Percentiles rank a stretch among this genome's conserved stretches.
Conservation (phyloP, 1,140 invertebrate species). For the Drosophila navojoa region DNA sequence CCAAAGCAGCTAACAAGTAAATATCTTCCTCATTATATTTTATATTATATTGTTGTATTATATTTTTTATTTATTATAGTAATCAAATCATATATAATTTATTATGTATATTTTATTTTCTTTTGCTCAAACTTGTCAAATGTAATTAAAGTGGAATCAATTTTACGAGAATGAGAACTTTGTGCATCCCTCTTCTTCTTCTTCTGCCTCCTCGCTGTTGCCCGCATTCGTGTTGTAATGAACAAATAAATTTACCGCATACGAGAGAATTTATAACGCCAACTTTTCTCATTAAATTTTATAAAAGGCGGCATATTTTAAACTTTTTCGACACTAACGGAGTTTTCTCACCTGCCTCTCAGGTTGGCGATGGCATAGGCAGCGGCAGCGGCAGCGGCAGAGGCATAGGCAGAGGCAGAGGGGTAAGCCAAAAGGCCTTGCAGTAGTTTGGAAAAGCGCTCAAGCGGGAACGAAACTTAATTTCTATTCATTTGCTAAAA, state of each 20-base stretch:
- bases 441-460: slow-evolving; percentile 69
- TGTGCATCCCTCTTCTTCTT: neutral
- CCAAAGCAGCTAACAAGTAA: too few species aligned
- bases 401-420: neutral
- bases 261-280: slow-evolving; percentile 80
- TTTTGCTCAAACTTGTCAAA: neutral
- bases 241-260: slow-evolving; percentile 79
- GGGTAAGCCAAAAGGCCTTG: slow-evolving; percentile 45
- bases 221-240: slow-evolving; percentile 44
- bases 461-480: slow-evolving; percentile 78
- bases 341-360: slow-evolving; percentile 71
- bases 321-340: slow-evolving; percentile 81
- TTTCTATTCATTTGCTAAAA: slow-evolving; percentile 81
- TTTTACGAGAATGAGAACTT: neutral
- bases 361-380: neutral
- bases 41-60: too few species aligned
- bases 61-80: too few species aligned
- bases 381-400: neutral
- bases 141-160: slow-evolving; percentile 1
- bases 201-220: neutral
- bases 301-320: slow-evolving; percentile 82
- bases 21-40: neutral
- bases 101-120: neutral
- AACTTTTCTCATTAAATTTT: slow-evolving; percentile 83
- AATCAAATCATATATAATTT: too few species aligned